Evolutionary conservation across 2,797 vertebrate genomes (phyloP), one percentile per base, ranked within the genome.

Genomic region (Taenioides sp.): DNA sequence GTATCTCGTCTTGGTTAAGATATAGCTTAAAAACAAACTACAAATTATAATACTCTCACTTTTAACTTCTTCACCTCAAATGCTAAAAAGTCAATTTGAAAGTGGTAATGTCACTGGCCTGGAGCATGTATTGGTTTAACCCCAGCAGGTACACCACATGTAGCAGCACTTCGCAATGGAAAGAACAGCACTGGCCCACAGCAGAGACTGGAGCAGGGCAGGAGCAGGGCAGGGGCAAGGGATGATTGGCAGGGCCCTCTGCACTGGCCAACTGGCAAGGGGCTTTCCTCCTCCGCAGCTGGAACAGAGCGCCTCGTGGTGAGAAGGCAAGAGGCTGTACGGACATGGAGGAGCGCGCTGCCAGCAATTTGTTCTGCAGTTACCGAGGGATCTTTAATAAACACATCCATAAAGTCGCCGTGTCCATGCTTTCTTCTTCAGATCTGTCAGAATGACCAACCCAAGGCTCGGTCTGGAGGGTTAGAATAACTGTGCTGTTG

Each of bases 231-330:
- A 67, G 73, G 77, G 75, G 55, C 72, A 79, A 73, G 76, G 27
- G 79, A 79, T 92, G 89, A 93, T 88, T 92, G 91, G 92, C 91
- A 91, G 91, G 84, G 81, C 86, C 89, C 89, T 87, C 86, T 88
- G 87, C 74, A 74, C 43, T 64, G 77, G 78, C 86, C 81, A 78
- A 78, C 84, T 87, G 86, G 81, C 80, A 27, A 78, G 90, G 86
- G 89, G 76, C 66, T 91, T 92, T 90, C 86, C 87, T 83, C 18
- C 52, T 73, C 75, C 84, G 74, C 84, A 87, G 86, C 80, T 90
- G 88, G 83, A 84, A 76, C 58, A 67, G 66, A 86, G 73, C 68
- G 69, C 71, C 67, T 18, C 7, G 20, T 70, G 77, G 72, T 67
- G 62, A 79, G 62, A 79, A 71, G 68, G 52, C 47, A 63, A 59